Conservation (phyloP, 1,140 invertebrate species). For the Camponotus floridanus region DNA sequence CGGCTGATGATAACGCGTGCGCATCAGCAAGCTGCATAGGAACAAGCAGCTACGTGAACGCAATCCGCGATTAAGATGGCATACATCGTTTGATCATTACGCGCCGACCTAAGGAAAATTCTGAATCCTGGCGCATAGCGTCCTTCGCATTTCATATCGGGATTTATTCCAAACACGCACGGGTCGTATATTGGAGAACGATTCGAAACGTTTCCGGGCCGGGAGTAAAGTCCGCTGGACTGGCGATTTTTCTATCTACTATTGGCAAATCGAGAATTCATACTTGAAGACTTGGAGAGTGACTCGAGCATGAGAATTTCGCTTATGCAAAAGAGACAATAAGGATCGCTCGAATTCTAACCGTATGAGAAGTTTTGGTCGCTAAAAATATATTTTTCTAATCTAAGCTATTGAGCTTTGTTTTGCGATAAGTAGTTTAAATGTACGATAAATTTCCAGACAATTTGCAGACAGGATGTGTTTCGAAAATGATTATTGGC, state of each 20-base stretch:
- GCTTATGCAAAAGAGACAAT: neutral
- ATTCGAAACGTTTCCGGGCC: conserved; percentile 43
- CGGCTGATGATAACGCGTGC: conserved; percentile 64
- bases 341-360: conserved; percentile 4
- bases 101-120: conserved; percentile 53
- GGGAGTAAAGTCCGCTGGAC: conserved; percentile 30
- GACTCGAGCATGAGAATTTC: conserved; percentile 18
- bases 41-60: conserved; percentile 65
- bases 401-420: neutral
- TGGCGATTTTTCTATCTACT: conserved; percentile 48
- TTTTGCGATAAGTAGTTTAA: neutral
- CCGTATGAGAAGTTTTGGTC: neutral
- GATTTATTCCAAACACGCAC: conserved; percentile 55
- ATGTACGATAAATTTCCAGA: neutral
- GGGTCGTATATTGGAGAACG: conserved; percentile 49
- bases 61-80: conserved; percentile 71
- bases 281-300: neutral
- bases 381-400: neutral
- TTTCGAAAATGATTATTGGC: conserved; percentile 53
- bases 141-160: conserved; percentile 6
- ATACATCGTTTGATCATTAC: conserved; percentile 73
- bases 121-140: conserved; percentile 18
- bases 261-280: conserved; percentile 56
- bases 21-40: conserved; percentile 61
- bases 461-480: neutral